These are phyloP conservation scores for Oophaga sylvatica DNA, from an alignment of 2,797 vertebrate species.

Conservation along the genomic window DNA sequence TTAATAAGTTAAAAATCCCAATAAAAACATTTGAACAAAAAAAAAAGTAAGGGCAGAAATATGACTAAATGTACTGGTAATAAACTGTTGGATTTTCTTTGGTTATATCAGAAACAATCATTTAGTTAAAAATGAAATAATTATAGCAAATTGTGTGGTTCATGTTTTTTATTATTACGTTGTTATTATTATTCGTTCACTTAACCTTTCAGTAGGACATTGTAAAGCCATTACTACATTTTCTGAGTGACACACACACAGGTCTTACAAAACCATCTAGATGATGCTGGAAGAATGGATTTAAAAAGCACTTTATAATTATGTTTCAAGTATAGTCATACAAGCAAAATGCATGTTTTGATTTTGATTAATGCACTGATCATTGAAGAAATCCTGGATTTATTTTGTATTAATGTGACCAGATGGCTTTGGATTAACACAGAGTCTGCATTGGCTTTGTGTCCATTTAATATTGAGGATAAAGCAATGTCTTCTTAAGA, in stretches of 20 bases:
- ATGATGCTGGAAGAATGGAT: background rate
- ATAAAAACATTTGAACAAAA: too few species aligned
- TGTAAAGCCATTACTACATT: background rate
- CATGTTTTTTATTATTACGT: background rate
- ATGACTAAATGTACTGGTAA: too few species aligned
- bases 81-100: too few species aligned
- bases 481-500: conserved; percentile 44
- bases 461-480: conserved; percentile 35
- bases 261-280: background rate
- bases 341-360: conserved; percentile 29
- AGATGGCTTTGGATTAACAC: conserved; percentile 53
- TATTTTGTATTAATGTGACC: conserved; percentile 46
- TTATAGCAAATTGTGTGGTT: background rate
- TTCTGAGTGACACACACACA: background rate
- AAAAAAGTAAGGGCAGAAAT: too few species aligned
- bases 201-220: background rate
- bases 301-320: background rate
- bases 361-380: conserved; percentile 43
- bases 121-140: too few species aligned
- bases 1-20: too few species aligned
- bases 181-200: background rate
- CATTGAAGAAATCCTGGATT: conserved; percentile 48
- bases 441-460: conserved; percentile 37
- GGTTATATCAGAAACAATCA: too few species aligned
- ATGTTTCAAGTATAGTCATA: conserved; percentile 13